These are phyloP conservation scores for Charaxes varanes DNA, from an alignment of 1,140 invertebrate genomes.

Conservation along the genomic window DNA sequence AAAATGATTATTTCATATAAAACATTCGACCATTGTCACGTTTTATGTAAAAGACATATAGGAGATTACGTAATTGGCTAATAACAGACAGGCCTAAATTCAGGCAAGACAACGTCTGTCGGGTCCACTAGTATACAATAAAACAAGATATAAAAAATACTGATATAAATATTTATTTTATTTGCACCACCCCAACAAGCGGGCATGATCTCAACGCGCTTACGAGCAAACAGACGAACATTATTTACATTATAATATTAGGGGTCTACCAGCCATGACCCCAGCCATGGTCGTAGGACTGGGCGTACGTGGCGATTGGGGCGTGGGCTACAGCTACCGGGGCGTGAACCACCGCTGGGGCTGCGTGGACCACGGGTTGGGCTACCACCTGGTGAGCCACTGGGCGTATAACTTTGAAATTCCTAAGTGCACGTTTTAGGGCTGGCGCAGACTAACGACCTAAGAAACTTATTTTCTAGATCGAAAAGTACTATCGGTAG, in stretches of 20 bases:
- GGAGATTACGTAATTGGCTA: too few species aligned
- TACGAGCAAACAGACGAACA: constrained; percentile 22
- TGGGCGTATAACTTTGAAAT: constrained; percentile 50
- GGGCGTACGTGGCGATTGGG: constrained; percentile 31
- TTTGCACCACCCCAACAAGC: constrained; percentile 41
- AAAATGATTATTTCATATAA: too few species aligned
- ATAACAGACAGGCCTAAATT: too few species aligned
- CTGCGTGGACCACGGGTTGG: constrained; percentile 33
- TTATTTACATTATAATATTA: constrained; percentile 33
- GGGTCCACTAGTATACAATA: too few species aligned
- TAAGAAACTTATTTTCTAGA: too few species aligned
- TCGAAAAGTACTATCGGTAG: too few species aligned
- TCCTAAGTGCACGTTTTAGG: too few species aligned
- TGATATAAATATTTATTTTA: constrained; percentile 54
- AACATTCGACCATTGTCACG: too few species aligned
- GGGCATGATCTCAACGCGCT: constrained; percentile 57
- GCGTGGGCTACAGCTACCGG: constrained; percentile 28
- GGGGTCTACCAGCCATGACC: constrained; percentile 54
- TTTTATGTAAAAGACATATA: too few species aligned
- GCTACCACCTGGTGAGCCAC: constrained; percentile 35
- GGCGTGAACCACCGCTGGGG: constrained; percentile 28
- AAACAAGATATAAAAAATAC: constrained; percentile 20
- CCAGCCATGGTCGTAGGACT: constrained; percentile 30
- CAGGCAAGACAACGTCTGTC: too few species aligned
- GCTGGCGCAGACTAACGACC: too few species aligned